Conservation (phyloP, 2,888 invertebrate genomes). For the Cybosia mesomella region DNA sequence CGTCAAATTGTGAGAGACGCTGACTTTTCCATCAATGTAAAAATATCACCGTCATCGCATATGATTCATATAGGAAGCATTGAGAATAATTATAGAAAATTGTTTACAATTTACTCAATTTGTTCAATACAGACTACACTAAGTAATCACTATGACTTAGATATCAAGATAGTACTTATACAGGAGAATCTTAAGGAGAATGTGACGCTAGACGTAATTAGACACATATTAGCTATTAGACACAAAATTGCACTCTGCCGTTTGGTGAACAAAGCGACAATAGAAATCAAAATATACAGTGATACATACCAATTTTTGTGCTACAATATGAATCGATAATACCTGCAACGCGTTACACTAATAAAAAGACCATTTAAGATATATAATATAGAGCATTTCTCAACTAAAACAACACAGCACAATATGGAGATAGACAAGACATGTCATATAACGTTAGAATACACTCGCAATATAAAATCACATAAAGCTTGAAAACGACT, state of each 20-base stretch:
- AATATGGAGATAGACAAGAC: conserved; percentile 47
- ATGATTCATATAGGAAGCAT: not conserved
- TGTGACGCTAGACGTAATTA: conserved; percentile 63
- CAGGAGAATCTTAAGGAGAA: conserved; percentile 72
- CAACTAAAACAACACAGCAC: conserved; percentile 63
- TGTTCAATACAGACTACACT: conserved; percentile 43
- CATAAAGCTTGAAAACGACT: conserved; percentile 73
- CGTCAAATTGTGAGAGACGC: not conserved
- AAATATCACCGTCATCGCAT: not conserved
- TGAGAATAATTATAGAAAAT: not conserved
- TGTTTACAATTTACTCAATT: conserved; percentile 13
- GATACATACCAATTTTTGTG: conserved; percentile 58
- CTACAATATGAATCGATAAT: conserved; percentile 49
- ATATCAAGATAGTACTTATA: conserved; percentile 75
- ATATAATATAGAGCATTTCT: conserved; percentile 5
- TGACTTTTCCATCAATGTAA: not conserved
- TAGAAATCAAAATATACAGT: conserved; percentile 44
- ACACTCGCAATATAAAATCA: conserved; percentile 62
- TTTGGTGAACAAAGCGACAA: conserved; percentile 41
- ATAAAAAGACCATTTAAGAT: conserved; percentile 26
- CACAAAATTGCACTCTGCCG: conserved; percentile 41
- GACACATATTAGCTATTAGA: conserved; percentile 61
- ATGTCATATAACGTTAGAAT: conserved; percentile 55
- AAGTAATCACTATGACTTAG: conserved; percentile 81
- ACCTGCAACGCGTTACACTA: conserved; percentile 41